A percentile compares a stretch with the other conserved stretches of the same genome.
Evolutionary conservation across 2,888 invertebrate genomes (phyloP).

Genomic region (Nomada lathburiana): DNA sequence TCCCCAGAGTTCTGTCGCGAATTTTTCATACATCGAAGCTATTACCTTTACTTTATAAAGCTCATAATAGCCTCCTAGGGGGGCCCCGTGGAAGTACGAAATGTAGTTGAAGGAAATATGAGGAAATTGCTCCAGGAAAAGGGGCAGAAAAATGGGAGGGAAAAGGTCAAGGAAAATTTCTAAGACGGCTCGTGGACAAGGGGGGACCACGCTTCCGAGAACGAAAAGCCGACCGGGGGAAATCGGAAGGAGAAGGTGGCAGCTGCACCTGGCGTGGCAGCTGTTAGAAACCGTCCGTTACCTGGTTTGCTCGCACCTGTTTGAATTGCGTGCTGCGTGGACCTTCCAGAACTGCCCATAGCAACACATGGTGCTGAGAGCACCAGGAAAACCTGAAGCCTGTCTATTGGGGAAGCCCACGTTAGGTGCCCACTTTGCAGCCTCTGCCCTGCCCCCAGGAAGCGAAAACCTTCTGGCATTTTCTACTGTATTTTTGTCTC

Average conservation of each 20-base stretch:
- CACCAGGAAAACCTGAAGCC: constrained; percentile 22
- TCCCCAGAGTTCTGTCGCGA: no score
- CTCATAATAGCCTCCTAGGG: no score
- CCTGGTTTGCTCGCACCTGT: constrained; percentile 81
- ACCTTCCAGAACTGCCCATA: constrained; percentile 75
- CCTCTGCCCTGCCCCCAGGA: not conserved
- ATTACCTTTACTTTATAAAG: no score
- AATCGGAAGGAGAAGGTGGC: constrained; percentile 49
- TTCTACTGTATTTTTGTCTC: not conserved
- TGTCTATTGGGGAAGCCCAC: constrained; percentile 15
- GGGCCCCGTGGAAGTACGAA: no score
- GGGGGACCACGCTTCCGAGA: not conserved
- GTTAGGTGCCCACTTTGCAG: constrained; percentile 6
- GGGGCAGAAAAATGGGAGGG: not conserved
- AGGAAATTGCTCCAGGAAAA: no score
- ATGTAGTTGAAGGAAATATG: no score
- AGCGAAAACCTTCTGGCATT: not conserved
- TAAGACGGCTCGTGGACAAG: not conserved
- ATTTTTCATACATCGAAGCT: no score
- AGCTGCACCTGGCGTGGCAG: constrained; percentile 82
- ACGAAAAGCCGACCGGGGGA: constrained; percentile 2
- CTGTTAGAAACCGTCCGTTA: constrained; percentile 81
- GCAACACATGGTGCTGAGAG: constrained; percentile 76
- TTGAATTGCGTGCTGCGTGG: constrained; percentile 78
- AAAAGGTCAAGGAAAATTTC: not conserved